phyloP scores from a whole-genome alignment of 2,888 invertebrate species.

The Spisula solida region DNA sequence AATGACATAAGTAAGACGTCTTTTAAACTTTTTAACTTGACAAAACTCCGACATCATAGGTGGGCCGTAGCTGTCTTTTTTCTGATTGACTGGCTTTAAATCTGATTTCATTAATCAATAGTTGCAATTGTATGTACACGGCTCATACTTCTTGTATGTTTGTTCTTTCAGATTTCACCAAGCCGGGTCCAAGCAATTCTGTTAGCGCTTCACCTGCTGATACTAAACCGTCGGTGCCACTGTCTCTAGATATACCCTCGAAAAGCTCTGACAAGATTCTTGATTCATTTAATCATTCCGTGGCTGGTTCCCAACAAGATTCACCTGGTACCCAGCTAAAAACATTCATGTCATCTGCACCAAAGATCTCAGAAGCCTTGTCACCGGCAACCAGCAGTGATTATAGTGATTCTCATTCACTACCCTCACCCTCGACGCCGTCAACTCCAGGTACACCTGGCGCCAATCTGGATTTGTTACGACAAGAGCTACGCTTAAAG shows the following conservation, averaged over 20 bases:
- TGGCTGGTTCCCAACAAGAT: conserved; percentile 1
- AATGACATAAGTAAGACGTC: no score
- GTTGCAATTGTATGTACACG: no score
- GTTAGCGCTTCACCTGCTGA: not conserved
- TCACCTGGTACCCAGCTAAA: conserved; percentile 35
- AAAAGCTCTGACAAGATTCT: conserved; percentile 33
- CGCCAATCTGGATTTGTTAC: conserved; percentile 48
- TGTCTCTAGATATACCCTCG: conserved; percentile 48
- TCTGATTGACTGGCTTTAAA: no score
- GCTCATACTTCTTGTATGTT: not conserved
- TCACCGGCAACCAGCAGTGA: conserved; percentile 58
- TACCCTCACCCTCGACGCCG: conserved; percentile 60
- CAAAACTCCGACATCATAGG: no score
- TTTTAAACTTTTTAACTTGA: no score
- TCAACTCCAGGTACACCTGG: conserved; percentile 15
- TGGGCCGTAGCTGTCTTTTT: no score
- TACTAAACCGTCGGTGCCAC: conserved; percentile 35
- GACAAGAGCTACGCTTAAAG: conserved; percentile 65
- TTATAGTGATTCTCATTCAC: conserved; percentile 56
- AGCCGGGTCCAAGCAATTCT: conserved; percentile 28
- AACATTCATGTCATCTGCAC: not conserved
- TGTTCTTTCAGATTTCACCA: conserved; percentile 40
- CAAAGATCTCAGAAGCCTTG: conserved; percentile 16
- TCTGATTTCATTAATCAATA: no score
- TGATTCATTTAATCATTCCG: conserved; percentile 19